Evolutionary conservation across 2,797 vertebrate species (phyloP), one percentile per base, ranked within the genome.

Genomic region (Streptopelia turtur): DNA sequence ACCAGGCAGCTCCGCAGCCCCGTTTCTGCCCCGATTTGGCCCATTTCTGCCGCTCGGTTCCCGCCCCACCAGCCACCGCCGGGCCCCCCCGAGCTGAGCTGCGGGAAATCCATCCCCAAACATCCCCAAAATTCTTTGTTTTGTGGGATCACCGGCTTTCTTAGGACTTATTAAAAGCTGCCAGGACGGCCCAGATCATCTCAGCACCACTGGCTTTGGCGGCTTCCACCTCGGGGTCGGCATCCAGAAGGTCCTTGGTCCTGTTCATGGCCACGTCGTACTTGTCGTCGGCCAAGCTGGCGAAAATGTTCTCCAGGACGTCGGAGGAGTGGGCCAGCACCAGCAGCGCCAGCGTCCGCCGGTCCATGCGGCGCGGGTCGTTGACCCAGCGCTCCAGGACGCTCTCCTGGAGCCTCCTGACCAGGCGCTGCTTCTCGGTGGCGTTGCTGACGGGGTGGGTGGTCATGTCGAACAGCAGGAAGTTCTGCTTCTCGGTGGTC

Each of bases 121-220:
- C 9, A 50, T 5, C 55, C 60, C 47, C 4, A 5, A 68, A 43
- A 43, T 43, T 43, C 41, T 43, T 16, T 8, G 10, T 0, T 33
- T 23, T 23, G 7, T 35, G 16, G 30, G 2, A 1, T 5, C 20
- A 4, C 3, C 37, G 14, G 1, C 6, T 2, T 1, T 6, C 70
- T 53, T 87, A 98, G 81, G 98, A 97, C 94, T 98, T 98, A 82
- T 98, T 98, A 82, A 98, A 98, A n/a, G 98, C 98, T 1, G 98
- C 98, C 97, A 99, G 87, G 8, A 98, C 98, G 0, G 98, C 98
- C 98, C 98, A 99, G 94, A 98, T 98, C 98, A 99, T 98, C 95
- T 99, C 98, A 0, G 95, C 63, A 18, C 96, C 96, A 12, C 24
- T 93, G 22, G 91, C 96, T 93, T 98, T 98, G 77, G 91, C 93